Evolutionary conservation across 1,140 invertebrate genomes (phyloP), one percentile per base, ranked within the genome.

Genomic region (Nixonia krombeini): DNA sequence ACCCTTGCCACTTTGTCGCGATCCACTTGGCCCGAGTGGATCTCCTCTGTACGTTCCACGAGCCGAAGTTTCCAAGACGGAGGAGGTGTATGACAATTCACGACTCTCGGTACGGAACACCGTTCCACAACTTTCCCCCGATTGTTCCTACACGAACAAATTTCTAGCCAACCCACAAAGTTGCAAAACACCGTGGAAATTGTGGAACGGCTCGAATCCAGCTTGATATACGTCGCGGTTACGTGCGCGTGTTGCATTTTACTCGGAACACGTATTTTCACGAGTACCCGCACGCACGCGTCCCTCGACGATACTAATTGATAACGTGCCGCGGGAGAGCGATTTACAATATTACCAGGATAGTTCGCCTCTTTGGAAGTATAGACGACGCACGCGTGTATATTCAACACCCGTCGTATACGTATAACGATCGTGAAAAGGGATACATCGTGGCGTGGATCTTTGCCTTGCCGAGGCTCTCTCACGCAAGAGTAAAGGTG

Each of bases 401-500:
- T n/a, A 25, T 23, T 12, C 37, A 47, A 51, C 46, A 29, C 18
- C 51, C n/a, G n/a, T n/a, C n/a, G n/a, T 12, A 47, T 51, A 59
- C 47, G 56, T 46, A 41, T 7, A 44, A 44, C 28, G 40, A 35
- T 4, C 37, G 38, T 26, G 46, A 61, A 61, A 61, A 61, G 7
- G 40, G 23, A 10, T 33, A 7, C 49, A 37, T 31, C 21, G 21
- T 21, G 6, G 31, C 31, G 31, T 35, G 13, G 10, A 45, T 55
- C 35, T n/a, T n/a, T n/a, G n/a, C n/a, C n/a, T 53, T 21, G 38
- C 31, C 42, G 38, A 29, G 25, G 21, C 15, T 63, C 41, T 50
- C 52, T 57, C 62, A 65, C 53, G 55, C 61, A 40, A 55, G 58
- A 62, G 47, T 55, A 57, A 68, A 66, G 67, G 70, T 66, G 70